Evolutionary conservation across 1,140 invertebrate genomes (phyloP), one percentile per base, ranked within the genome.

Genomic region (Nilaparvata lugens): DNA sequence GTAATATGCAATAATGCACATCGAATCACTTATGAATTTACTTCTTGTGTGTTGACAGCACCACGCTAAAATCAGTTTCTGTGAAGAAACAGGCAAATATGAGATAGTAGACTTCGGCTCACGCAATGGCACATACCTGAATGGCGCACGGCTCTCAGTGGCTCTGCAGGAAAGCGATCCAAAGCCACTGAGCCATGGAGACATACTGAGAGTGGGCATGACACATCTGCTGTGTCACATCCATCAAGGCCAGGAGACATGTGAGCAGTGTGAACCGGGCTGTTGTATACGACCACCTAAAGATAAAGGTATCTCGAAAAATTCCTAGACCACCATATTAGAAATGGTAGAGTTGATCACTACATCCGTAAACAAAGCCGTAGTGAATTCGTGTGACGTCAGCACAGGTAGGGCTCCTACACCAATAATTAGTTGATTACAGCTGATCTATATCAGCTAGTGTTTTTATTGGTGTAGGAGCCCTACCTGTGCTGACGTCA

Each of bases 241-340:
- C 56, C 94, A 97, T 72, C 78, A 79, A 24, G 90, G 91, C 0
- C 78, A 80, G 62, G 85, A 89, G 63, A 96, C 93, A 0, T 97
- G 94, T 70, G 86, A 88, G 0, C 78, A 88, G 61, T 97, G 94
- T 76, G 93, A 95, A 71, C 92, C 93, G 0, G 91, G 92, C 7
- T 78, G 91, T 23, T 35, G 31, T 35, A 4, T 35, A 35, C 2
- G 31, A 35, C 7, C 31, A 35, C 7, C 31, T 35, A 35, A 35
- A 35, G 31, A 35, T 35, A 35, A 4, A 35, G 31, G 31, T 35
- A 35, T n/a, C n/a, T n/a, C n/a, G n/a, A n/a, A n/a, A n/a, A n/a
- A n/a, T n/a, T n/a, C n/a, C n/a, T n/a, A n/a, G n/a, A n/a, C n/a
- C n/a, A n/a, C n/a, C n/a, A n/a, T n/a, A n/a, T n/a, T n/a, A n/a